phyloP scores from a whole-genome alignment of 1,140 invertebrate species.

The Temnothorax longispinosus region DNA sequence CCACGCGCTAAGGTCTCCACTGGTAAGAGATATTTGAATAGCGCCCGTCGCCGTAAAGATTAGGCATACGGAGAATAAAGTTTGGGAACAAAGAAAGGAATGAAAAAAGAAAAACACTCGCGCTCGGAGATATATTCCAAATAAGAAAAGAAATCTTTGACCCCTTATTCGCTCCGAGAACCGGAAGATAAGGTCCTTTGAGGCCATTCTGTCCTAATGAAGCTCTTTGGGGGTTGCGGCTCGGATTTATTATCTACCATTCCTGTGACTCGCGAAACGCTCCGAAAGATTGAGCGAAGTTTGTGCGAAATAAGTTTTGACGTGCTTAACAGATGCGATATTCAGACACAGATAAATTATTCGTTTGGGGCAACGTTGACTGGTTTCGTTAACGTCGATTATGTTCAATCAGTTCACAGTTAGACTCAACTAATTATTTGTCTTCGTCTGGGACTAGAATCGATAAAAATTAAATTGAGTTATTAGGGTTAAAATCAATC shows the following conservation, averaged over 20 bases:
- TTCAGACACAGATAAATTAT: not conserved
- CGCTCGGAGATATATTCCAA: not conserved
- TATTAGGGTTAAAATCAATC: not conserved
- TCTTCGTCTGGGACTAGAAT: not conserved
- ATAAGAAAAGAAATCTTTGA: constrained; percentile 14
- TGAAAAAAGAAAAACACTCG: not conserved
- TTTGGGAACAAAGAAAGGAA: not conserved
- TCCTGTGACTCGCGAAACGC: not conserved
- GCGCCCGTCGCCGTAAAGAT: constrained; percentile 21
- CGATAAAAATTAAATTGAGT: not conserved
- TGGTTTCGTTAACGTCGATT: not conserved
- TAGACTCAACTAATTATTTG: not conserved
- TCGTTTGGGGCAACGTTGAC: not conserved
- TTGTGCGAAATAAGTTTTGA: constrained; percentile 12
- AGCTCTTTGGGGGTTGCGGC: not conserved
- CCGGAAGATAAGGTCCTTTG: constrained; percentile 20
- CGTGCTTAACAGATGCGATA: not conserved
- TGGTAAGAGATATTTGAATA: constrained; percentile 43
- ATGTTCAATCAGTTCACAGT: not conserved
- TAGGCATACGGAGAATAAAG: constrained; percentile 17
- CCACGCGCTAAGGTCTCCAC: constrained; percentile 18
- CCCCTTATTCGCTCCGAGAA: constrained; percentile 23
- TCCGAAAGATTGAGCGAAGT: constrained; percentile 12
- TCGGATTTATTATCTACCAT: constrained; percentile 16
- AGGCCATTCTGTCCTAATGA: constrained; percentile 17